A percentile compares a stretch with the other conserved stretches of the same genome.
Conservation (phyloP, 2,113 vertebrate species). For the Aviceda subcristata region DNA sequence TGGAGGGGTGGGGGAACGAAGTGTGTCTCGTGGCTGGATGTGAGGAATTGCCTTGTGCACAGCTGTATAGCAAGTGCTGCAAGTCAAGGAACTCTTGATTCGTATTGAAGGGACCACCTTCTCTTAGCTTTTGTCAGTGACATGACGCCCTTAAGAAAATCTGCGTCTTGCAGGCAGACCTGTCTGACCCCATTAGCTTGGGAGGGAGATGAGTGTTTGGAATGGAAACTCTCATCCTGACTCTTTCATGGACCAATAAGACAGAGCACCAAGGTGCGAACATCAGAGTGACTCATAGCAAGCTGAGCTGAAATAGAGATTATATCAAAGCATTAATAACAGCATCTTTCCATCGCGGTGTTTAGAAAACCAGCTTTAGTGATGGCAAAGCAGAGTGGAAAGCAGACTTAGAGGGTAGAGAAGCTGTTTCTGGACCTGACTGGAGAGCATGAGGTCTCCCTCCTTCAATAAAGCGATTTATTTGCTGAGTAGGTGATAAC, state of each 20-base stretch:
- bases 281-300: neutral
- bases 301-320: constrained; percentile 11
- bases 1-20: neutral
- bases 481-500: constrained; percentile 34
- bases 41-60: neutral
- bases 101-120: neutral
- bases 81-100: neutral
- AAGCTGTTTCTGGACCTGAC: neutral
- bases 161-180: neutral
- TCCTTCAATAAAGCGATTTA: neutral
- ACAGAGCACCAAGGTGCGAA: constrained; percentile 8
- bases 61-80: neutral
- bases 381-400: neutral
- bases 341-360: rapidly evolving
- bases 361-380: neutral
- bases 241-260: neutral
- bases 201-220: constrained; percentile 27
- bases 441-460: neutral
- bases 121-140: neutral
- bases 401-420: neutral
- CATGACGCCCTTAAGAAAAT: neutral
- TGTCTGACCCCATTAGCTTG: constrained; percentile 29
- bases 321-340: neutral
- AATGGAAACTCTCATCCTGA: neutral
- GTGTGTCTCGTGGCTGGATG: neutral